Conservation (phyloP, 2,797 vertebrate species). For the Microctenopoma stevenorrisi region DNA sequence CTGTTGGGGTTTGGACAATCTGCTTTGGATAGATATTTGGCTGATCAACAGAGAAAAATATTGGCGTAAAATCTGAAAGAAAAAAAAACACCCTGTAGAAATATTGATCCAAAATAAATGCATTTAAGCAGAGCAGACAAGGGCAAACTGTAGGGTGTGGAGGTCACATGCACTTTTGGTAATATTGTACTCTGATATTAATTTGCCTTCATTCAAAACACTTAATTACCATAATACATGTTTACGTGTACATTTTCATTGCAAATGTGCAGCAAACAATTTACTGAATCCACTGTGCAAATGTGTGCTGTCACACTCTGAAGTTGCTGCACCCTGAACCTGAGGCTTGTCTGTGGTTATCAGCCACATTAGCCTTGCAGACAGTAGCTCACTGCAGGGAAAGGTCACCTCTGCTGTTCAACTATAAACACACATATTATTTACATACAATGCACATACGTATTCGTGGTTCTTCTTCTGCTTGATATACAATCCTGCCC, state of each 20-base stretch:
- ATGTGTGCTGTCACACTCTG: background rate
- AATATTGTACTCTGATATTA: background rate
- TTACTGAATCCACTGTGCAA: background rate
- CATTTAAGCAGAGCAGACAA: slow-evolving; percentile 4
- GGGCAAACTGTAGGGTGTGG: background rate
- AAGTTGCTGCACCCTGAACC: background rate
- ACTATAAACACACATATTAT: slow-evolving; percentile 38
- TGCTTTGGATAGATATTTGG: slow-evolving; percentile 10
- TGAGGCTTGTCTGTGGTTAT: slow-evolving; percentile 40
- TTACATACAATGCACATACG: slow-evolving; percentile 29
- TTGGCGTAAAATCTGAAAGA: slow-evolving; percentile 34
- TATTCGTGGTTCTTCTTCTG: slow-evolving; percentile 40
- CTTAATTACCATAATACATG: background rate
- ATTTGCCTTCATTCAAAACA: background rate
- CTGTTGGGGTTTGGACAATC: slow-evolving; percentile 23
- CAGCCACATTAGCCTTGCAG: slow-evolving; percentile 54
- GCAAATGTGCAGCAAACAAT: slow-evolving; percentile 2
- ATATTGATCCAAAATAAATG: slow-evolving; percentile 30
- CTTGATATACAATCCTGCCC: slow-evolving; percentile 43
- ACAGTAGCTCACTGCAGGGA: slow-evolving; percentile 36
- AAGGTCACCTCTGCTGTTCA: slow-evolving; percentile 65
- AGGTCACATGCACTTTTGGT: slow-evolving; percentile 12
- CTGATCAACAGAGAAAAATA: slow-evolving; percentile 28
- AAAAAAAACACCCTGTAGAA: slow-evolving; percentile 26
- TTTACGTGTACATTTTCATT: slow-evolving; percentile 1